Percentiles rank a stretch among this genome's conserved stretches.
Conservation (phyloP, 2,113 vertebrate genomes). For the Tauraco erythrolophus region DNA sequence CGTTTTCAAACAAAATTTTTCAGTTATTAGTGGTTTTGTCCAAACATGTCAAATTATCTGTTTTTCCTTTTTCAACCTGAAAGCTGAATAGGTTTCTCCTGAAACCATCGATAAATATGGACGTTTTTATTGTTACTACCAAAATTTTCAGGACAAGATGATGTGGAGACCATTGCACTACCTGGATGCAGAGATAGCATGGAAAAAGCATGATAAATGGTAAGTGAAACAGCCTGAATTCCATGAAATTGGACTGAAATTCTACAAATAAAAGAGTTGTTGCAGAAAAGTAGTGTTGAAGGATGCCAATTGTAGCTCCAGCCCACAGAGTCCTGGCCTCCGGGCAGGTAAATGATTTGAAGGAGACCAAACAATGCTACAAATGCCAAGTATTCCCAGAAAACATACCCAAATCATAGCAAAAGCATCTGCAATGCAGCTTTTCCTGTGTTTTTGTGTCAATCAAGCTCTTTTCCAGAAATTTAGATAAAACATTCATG, state of each 20-base stretch:
- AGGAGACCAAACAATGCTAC: conserved; percentile 1
- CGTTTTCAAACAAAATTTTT: neutral
- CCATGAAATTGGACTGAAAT: conserved; percentile 17
- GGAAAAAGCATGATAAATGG: neutral
- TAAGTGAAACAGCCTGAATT: neutral
- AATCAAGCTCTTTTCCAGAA: neutral
- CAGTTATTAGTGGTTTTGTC: neutral
- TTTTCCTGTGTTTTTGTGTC: neutral
- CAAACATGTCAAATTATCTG: neutral
- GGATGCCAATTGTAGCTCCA: neutral
- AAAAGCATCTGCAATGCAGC: conserved; percentile 38
- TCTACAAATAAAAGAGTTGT: conserved; percentile 30
- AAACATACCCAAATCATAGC: neutral
- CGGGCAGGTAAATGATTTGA: conserved; percentile 9
- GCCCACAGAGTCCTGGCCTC: neutral
- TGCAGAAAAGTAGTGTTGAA: neutral
- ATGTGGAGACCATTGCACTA: neutral
- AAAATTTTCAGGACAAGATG: neutral
- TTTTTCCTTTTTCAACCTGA: neutral
- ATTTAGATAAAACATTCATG: neutral
- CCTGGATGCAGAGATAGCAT: neutral
- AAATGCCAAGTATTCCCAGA: conserved; percentile 18
- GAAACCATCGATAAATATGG: neutral
- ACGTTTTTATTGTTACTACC: neutral
- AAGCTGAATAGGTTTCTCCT: neutral